Base-by-base conservation (phyloP, 2,113 vertebrate genomes). In the Aphyosemion australe region DNA sequence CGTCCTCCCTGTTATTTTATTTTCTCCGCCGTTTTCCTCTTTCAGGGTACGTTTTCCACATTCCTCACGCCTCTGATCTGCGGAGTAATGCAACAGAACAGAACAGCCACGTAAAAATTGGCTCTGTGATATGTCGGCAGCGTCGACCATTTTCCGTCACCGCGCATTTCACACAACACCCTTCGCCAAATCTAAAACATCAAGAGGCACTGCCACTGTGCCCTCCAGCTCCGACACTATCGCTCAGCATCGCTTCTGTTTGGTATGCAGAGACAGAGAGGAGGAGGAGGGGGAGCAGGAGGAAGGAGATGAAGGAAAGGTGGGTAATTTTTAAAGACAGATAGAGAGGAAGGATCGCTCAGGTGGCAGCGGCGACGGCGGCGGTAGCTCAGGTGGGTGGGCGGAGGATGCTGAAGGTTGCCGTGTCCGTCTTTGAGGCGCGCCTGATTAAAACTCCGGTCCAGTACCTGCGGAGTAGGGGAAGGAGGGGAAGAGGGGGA, bases 391-490 rank as follows among this genome's bases (percentile, higher is more conserved):
- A 15, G 48, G 45, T 41, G 58, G 65, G 21, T 20, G 71, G 52
- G 26, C 16, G 34, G 54, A 8, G 12, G 72, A 53, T 53, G 72
- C 59, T 88, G 90, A 89, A 90, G 90, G 90, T 91, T 89, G 86
- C 69, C 4, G 32, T 54, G 87, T 76, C 82, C 76, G 77, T 84
- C 87, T 90, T 91, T 90, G 84, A 87, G 80, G 70, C 61, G 69
- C 51, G 57, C 79, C 82, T 86, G 87, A 90, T 90, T 90, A 90
- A 91, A 90, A 90, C 82, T 77, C 84, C 48, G 76, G 81, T 84
- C 81, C 74, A 71, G 72, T 83, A 87, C 75, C 81, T 80, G 74
- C 46, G 34, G 79, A 56, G 70, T 76, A 60, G 51, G 76, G 47
- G 45, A 41, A 62, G 45, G 59, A 45, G 49, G 68, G 74, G 43